phyloP scores from a whole-genome alignment of 2,888 invertebrate genomes.

The Mimumesa dahlbomi region DNA sequence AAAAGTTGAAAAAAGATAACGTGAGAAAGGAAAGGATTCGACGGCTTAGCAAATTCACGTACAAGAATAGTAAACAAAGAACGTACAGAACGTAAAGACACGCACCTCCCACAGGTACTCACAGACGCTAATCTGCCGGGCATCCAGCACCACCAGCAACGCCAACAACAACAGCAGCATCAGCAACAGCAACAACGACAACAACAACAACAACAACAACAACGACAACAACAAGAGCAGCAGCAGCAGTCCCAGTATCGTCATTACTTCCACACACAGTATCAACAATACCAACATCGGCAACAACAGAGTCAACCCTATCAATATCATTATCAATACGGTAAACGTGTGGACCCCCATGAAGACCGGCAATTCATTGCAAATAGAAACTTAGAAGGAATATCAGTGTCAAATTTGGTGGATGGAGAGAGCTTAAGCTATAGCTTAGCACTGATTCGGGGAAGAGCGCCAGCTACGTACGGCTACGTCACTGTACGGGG shows the following conservation, averaged over 20 bases:
- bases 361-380: slow-evolving; percentile 21
- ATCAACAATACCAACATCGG: slow-evolving; percentile 4
- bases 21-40: no score
- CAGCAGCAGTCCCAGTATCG: slow-evolving; percentile 7
- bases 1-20: no score
- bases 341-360: slow-evolving; percentile 5
- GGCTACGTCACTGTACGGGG: slow-evolving; percentile 77
- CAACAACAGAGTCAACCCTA: background rate
- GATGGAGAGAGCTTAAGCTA: slow-evolving; percentile 84
- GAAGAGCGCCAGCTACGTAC: slow-evolving; percentile 81
- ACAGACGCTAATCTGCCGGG: slow-evolving; percentile 69
- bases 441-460: slow-evolving; percentile 84
- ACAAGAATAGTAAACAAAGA: no score
- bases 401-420: slow-evolving; percentile 83
- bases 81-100: no score
- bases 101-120: slow-evolving; percentile 68
- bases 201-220: slow-evolving; percentile 10
- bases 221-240: slow-evolving; percentile 8
- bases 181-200: slow-evolving; percentile 4
- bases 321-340: background rate
- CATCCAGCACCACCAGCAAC: slow-evolving; percentile 43
- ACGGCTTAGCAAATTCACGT: no score
- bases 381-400: slow-evolving; percentile 71
- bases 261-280: background rate
- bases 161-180: slow-evolving; percentile 18